Evolutionary conservation across 2,797 vertebrate species (phyloP).

Genomic region (Sylvilagus floridanus): DNA sequence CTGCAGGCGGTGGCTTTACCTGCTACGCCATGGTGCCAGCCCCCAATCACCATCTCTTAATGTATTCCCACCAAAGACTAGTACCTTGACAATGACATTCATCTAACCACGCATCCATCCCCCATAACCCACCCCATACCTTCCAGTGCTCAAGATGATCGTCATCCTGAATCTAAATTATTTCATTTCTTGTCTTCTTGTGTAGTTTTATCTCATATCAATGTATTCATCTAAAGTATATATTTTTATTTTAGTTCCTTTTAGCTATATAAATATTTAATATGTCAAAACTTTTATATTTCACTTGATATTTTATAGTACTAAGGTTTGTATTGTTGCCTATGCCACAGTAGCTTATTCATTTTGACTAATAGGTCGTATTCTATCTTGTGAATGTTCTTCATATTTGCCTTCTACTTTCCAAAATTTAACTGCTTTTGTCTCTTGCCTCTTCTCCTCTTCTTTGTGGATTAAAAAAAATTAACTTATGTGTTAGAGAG

Average conservation of each 20-base stretch:
- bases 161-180: background rate
- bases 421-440: background rate
- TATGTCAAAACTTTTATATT: constrained; percentile 9
- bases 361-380: background rate
- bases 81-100: background rate
- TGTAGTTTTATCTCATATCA: background rate
- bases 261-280: background rate
- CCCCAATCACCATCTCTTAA: constrained; percentile 16
- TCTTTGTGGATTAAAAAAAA: background rate
- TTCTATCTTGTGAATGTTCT: constrained; percentile 5
- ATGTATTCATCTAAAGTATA: background rate
- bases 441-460: background rate
- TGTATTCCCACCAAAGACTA: background rate
- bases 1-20: too few species aligned
- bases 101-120: background rate
- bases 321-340: background rate
- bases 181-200: background rate
- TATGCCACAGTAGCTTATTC: background rate
- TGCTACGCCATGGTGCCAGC: too few species aligned
- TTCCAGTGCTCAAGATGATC: background rate
- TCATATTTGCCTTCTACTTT: constrained; percentile 9
- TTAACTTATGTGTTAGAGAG: too few species aligned
- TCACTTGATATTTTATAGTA: constrained; percentile 10
- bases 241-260: constrained; percentile 38
- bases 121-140: background rate